Percentiles rank a stretch among this genome's conserved stretches.
phyloP scores from a whole-genome alignment of 2,113 vertebrate species.

The Otocyon megalotis region DNA sequence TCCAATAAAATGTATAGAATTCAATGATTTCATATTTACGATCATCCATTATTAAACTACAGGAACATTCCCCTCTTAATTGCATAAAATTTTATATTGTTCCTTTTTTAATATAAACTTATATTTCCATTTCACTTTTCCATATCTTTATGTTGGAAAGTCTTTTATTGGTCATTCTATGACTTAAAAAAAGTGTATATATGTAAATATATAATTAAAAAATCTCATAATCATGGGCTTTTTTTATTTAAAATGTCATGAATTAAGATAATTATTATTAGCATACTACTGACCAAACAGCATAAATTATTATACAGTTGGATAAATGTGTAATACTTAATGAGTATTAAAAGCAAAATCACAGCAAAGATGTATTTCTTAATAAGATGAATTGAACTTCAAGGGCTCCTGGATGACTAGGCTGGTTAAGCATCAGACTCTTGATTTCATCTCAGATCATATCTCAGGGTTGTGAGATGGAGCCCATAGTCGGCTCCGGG shows the following conservation, averaged over 20 bases:
- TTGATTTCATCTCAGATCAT: not conserved
- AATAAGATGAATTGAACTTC: not conserved
- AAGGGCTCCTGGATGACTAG: not conserved
- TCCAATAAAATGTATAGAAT: not conserved
- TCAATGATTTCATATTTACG: not conserved
- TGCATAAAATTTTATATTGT: conserved; percentile 13
- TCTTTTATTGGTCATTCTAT: not conserved
- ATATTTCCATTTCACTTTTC: not conserved
- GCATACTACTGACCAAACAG: not conserved
- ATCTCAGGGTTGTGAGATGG: not conserved
- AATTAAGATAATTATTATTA: not conserved
- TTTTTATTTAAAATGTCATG: not conserved
- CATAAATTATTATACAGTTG: not conserved
- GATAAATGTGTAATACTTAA: not conserved
- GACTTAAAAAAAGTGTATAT: not conserved
- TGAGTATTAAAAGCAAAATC: not conserved
- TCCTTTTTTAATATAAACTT: not conserved
- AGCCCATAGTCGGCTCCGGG: not conserved
- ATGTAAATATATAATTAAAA: not conserved
- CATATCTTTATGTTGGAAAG: conserved; percentile 19
- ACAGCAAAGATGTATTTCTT: not conserved
- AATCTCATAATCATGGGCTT: not conserved
- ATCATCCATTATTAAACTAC: not conserved
- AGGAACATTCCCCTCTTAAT: not conserved
- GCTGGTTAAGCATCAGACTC: not conserved